These are phyloP conservation scores for Melinaea marsaeus DNA, from an alignment of 2,888 invertebrate species.

Conservation along the genomic window DNA sequence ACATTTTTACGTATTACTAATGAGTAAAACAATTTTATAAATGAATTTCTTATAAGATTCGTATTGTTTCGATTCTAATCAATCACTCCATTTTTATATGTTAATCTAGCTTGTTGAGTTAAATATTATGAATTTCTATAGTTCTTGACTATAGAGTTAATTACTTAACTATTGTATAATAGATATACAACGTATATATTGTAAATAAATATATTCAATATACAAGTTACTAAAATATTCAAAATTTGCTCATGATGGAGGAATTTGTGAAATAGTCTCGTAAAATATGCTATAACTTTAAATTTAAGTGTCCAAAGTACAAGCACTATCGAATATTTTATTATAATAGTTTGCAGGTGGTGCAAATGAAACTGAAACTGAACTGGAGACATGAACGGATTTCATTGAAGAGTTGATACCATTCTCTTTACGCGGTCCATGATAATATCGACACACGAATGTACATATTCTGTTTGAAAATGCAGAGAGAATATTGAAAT, in stretches of 20 bases:
- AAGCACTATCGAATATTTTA: conserved; percentile 9
- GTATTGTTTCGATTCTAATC: no score
- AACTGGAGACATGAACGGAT: background rate
- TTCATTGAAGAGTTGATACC: background rate
- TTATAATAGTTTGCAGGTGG: background rate
- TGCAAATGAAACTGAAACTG: background rate
- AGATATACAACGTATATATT: background rate
- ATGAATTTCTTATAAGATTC: no score
- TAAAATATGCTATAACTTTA: conserved; percentile 8
- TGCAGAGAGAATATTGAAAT: background rate
- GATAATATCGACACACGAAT: background rate
- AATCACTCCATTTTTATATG: no score
- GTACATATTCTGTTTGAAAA: background rate
- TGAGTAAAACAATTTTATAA: no score
- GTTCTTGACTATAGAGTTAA: no score
- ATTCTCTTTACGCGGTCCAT: background rate
- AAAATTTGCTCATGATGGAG: background rate
- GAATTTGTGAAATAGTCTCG: conserved; percentile 8
- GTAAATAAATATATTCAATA: background rate
- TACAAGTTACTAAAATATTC: background rate
- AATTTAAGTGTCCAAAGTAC: conserved; percentile 7
- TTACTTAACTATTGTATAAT: no score
- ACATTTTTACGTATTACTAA: no score
- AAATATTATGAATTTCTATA: no score
- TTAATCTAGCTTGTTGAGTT: no score